Base-by-base conservation (phyloP, 2,113 vertebrate species). In the Pomatorhinus ruficollis region DNA sequence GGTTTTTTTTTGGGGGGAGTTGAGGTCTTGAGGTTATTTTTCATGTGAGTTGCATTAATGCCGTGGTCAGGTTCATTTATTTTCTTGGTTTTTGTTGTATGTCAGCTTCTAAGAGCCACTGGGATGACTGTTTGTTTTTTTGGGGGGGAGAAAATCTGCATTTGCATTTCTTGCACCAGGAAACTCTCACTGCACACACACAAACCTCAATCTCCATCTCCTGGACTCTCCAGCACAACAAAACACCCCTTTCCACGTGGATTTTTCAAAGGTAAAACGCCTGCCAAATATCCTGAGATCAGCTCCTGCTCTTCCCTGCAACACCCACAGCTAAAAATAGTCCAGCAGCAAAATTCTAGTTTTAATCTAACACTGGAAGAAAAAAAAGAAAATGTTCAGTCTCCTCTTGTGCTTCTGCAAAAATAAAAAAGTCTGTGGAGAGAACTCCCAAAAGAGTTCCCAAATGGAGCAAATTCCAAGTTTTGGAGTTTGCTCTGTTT, bases 151-250 rank as follows among this genome's bases (percentile, higher is more conserved):
- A 7, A 31, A 49, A 59, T 63, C 18, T 54, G 47, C 31, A 76
- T 93, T 92, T 95, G 70, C 70, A 83, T 90, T 86, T 88, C 54
- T 77, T 72, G 89, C 44, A 17, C 49, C 35, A 59, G 60, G 52
- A 74, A 37, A 20, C 1, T 33, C 93, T 87, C 69, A 10, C 9
- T 30, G 78, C 45, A 68, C 45, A 52, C 68, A 68, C 57, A 71
- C 47, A 44, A 74, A 63, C 18, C 44, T 47, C 33, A 2, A 18
- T 52, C 59, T 35, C 59, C 68, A 56, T 23, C 68, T 22, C 57
- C 71, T 50, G 71, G 39, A 28, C 56, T 50, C 68, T 24, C 49
- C 64, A 54, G 59, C 72, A 44, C 18, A 28, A 80, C n/a, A 72
- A 80, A 68, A 69, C 35, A 64, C 9, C 68, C 35, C 12, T 2